Base-by-base conservation (phyloP, 2,113 vertebrate species). In the Natator depressus region DNA sequence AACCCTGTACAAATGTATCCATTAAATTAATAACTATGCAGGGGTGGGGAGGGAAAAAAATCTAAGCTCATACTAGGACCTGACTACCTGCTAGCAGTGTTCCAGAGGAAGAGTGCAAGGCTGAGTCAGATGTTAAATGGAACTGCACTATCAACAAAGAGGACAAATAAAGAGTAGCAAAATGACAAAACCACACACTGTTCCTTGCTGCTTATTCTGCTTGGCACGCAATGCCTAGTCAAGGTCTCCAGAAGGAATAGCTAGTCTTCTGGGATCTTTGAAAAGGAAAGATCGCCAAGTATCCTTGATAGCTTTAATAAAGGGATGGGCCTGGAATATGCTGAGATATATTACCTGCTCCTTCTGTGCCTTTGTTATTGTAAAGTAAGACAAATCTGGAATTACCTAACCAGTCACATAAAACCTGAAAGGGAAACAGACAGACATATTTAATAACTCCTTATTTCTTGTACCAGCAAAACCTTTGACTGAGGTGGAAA, bases 251-350 rank as follows among this genome's bases (percentile, higher is more conserved):
- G 8, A 86, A 85, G 35, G 80, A 83, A 25, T 31, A 25, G n/a
- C 24, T 19, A 1, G 11, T 1, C 80, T 55, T 12, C 10, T 80
- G 53, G 91, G 59, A 46, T n/a, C 22, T 82, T 16, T 4, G 57
- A 6, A 42, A 16, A 65, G 47, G 86, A 84, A 25, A 1, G 25
- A 4, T 9, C 3, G 0, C 3, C 8, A 0, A 0, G 4, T 12
- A 10, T 22, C 83, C 29, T 20, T 1, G 4, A 2, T 1, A 19
- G 51, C 72, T 83, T 55, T 22, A 50, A 4, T 35, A 35, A n/a
- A 0, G 22, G 20, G 1, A 38, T 5, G 0, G 25, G 75, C 72
- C 86, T 46, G 2, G 31, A 29, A n/a, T 0, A 59, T 3, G 31
- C 79, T 5, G 20, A 80, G 78, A 1, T n/a, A 1, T n/a, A 12